These are phyloP conservation scores for Panagrolaimus sp. DNA, from an alignment of 1,140 invertebrate species.

Conservation along the genomic window DNA sequence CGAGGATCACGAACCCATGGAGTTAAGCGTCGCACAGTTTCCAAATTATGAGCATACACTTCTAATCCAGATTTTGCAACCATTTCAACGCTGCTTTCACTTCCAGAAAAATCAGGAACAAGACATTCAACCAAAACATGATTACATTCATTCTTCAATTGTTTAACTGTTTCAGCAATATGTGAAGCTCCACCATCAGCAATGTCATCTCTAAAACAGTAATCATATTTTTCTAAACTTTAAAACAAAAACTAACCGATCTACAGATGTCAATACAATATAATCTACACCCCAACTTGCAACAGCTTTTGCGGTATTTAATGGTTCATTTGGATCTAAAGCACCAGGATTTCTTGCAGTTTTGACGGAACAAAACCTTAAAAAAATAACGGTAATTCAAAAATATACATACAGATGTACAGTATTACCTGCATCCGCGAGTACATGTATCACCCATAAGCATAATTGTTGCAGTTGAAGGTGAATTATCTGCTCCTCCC, in stretches of 20 bases:
- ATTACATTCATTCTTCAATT: conserved; percentile 64
- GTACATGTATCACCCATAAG: conserved; percentile 63
- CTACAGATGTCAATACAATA: conserved; percentile 93
- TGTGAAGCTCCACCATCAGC: conserved; percentile 40
- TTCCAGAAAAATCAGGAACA: conserved; percentile 88
- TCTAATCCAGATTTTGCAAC: conserved; percentile 73
- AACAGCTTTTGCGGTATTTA: conserved; percentile 85
- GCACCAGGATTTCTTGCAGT: conserved; percentile 83
- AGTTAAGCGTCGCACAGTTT: conserved; percentile 71
- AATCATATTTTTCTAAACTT: neutral
- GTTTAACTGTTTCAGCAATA: conserved; percentile 48
- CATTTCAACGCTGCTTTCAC: conserved; percentile 69
- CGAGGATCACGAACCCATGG: conserved; percentile 80
- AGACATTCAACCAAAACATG: conserved; percentile 89
- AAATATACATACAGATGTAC: no score
- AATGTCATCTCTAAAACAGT: conserved; percentile 54
- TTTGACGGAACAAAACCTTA: conserved; percentile 94
- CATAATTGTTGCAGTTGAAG: conserved; percentile 68
- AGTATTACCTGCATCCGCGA: conserved; percentile 50
- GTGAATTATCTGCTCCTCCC: conserved; percentile 68
- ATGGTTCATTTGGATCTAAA: conserved; percentile 80
- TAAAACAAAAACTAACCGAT: conserved; percentile 69
- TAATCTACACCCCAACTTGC: conserved; percentile 91
- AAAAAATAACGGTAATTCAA: conserved; percentile 1
- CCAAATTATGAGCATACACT: conserved; percentile 79